These are phyloP conservation scores for Gymnoscopelus microlampas DNA, from an alignment of 2,797 vertebrate species.

Conservation along the genomic window DNA sequence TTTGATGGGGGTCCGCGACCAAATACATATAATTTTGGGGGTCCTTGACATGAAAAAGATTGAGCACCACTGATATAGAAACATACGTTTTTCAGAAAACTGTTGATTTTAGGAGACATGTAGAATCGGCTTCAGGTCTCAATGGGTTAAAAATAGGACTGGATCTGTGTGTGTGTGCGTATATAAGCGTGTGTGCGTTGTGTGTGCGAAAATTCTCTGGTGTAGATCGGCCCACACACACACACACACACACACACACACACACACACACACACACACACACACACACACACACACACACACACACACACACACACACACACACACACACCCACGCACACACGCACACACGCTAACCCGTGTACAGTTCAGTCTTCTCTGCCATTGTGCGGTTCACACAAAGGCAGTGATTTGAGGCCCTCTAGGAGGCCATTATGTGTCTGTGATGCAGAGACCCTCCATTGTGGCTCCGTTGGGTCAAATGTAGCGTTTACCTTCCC, in stretches of 20 bases:
- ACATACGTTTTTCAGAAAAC: too few relatives aligned
- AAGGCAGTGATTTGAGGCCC: slow-evolving; percentile 58
- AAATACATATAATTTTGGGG: too few relatives aligned
- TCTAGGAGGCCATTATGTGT: slow-evolving; percentile 44
- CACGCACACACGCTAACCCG: not conserved
- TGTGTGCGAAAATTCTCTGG: too few relatives aligned
- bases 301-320: not conserved
- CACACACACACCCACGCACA: slow-evolving; percentile 2
- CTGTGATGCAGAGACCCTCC: slow-evolving; percentile 45
- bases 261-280: slow-evolving; percentile 8
- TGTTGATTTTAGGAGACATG: too few relatives aligned
- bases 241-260: not conserved
- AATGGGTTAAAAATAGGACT: too few relatives aligned
- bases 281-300: slow-evolving; percentile 1
- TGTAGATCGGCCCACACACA: too few relatives aligned
- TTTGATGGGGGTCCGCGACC: too few relatives aligned
- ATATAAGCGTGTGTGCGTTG: too few relatives aligned
- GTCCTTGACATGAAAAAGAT: too few relatives aligned
- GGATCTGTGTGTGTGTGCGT: too few relatives aligned
- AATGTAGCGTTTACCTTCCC: slow-evolving; percentile 26
- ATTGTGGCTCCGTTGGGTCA: slow-evolving; percentile 55
- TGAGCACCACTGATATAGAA: too few relatives aligned
- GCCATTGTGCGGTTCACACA: slow-evolving; percentile 54
- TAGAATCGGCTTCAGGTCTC: too few relatives aligned
- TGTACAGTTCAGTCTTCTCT: slow-evolving; percentile 44